phyloP scores from a whole-genome alignment of 1,140 invertebrate genomes.

The Orius insidiosus region DNA sequence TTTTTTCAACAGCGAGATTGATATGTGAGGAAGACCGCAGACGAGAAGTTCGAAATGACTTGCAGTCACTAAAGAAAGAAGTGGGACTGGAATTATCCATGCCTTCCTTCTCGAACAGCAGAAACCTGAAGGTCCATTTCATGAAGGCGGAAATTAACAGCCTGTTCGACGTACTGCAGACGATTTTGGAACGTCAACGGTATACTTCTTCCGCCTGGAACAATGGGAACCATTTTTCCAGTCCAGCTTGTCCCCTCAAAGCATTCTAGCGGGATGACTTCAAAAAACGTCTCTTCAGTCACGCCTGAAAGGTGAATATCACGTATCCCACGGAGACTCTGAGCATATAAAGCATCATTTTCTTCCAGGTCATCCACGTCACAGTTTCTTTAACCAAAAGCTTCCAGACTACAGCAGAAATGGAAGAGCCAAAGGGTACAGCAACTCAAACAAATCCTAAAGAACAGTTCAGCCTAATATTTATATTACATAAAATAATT shows the following conservation, averaged over 20 bases:
- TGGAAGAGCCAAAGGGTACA: slow-evolving; percentile 38
- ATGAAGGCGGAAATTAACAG: slow-evolving; percentile 39
- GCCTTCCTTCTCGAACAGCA: slow-evolving; percentile 43
- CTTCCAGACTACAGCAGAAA: slow-evolving; percentile 49
- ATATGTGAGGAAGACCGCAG: slow-evolving; percentile 46
- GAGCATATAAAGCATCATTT: slow-evolving; percentile 41
- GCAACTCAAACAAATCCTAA: slow-evolving; percentile 37
- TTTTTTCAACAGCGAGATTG: slow-evolving; percentile 39
- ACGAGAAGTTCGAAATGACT: slow-evolving; percentile 43
- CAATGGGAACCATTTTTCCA: slow-evolving; percentile 38
- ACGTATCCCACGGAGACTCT: slow-evolving; percentile 37
- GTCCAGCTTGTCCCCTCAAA: slow-evolving; percentile 46
- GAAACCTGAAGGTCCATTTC: slow-evolving; percentile 45
- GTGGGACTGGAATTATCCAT: slow-evolving; percentile 44
- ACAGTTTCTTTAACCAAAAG: slow-evolving; percentile 40
- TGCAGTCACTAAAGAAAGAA: slow-evolving; percentile 41
- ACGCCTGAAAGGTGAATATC: slow-evolving; percentile 40
- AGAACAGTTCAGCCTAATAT: no score
- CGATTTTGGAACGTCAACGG: slow-evolving; percentile 42
- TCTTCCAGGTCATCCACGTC: slow-evolving; percentile 44
- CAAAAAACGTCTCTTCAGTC: slow-evolving; percentile 36
- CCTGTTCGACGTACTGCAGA: slow-evolving; percentile 41
- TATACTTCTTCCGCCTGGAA: slow-evolving; percentile 39
- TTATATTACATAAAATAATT: slow-evolving; percentile 19
- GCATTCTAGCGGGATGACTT: slow-evolving; percentile 43